Evolutionary conservation across 2,888 invertebrate species (phyloP).

Genomic region (Subacronicta megacephala): DNA sequence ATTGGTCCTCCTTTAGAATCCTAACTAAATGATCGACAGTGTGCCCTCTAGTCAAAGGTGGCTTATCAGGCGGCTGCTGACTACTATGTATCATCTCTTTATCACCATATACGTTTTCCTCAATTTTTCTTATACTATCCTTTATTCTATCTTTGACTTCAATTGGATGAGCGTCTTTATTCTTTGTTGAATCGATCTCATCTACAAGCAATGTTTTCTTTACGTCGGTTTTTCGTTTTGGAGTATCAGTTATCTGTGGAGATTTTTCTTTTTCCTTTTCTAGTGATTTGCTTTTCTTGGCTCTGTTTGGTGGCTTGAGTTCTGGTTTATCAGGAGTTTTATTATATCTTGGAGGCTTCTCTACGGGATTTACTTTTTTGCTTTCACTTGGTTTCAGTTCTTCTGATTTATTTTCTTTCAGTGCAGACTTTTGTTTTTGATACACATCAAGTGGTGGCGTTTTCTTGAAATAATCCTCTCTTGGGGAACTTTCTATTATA

Average conservation of each 20-base stretch:
- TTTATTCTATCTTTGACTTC: slow-evolving; percentile 87
- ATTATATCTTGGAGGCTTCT: slow-evolving; percentile 82
- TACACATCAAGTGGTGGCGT: slow-evolving; percentile 80
- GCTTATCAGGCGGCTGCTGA: slow-evolving; percentile 92
- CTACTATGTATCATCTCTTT: slow-evolving; percentile 93
- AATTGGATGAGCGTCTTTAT: slow-evolving; percentile 67
- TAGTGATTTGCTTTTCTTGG: slow-evolving; percentile 78
- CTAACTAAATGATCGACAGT: slow-evolving; percentile 94
- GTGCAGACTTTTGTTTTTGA: slow-evolving; percentile 75
- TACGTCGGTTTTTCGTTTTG: slow-evolving; percentile 80
- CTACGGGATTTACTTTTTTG: slow-evolving; percentile 85
- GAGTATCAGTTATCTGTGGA: slow-evolving; percentile 78
- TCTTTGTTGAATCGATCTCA: slow-evolving; percentile 77
- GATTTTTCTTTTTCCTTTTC: slow-evolving; percentile 77
- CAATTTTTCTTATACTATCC: slow-evolving; percentile 85
- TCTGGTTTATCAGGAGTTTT: slow-evolving; percentile 80
- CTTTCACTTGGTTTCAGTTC: slow-evolving; percentile 66
- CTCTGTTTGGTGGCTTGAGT: slow-evolving; percentile 79
- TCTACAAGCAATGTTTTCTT: slow-evolving; percentile 79
- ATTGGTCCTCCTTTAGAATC: slow-evolving; percentile 92
- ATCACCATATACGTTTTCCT: slow-evolving; percentile 85
- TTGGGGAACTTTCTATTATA: slow-evolving; percentile 93
- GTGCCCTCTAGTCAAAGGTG: slow-evolving; percentile 92
- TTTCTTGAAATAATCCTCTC: slow-evolving; percentile 92
- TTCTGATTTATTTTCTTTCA: slow-evolving; percentile 73